Evolutionary conservation across 92 coral and sea anemone species (phyloP), one percentile per base, ranked within the genome.

Genomic region (Epizoanthus illoricatus): DNA sequence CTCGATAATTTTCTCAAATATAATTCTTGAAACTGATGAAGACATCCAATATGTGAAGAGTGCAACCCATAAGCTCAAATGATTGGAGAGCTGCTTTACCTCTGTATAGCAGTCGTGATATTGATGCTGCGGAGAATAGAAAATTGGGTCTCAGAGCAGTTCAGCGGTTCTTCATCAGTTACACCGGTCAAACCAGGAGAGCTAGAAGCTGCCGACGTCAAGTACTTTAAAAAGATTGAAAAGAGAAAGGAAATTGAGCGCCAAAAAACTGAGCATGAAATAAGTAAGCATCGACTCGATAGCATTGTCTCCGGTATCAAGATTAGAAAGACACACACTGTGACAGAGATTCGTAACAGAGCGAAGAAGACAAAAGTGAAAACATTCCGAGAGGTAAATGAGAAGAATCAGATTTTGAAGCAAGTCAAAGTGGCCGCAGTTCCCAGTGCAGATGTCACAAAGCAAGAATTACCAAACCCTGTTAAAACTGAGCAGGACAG

Each of bases 391-490:
- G 60, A 56, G 39, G 69, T 7, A 41, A 58, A 17, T 78, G 20
- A 19, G 17, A 63, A 10, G 21, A 78, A 43, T 20, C 59, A 42
- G 49, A 19, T 63, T 20, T 17, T 41, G 20, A 78, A 62, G 65
- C 24, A 17, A 16, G 11, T 11, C 23, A 28, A 62, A 21, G 47
- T n/a, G 18, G 42, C 69, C 6, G n/a, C 65, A 5, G 7, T 16
- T 40, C 24, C 62, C 5, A 40, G 59, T 45, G 15, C 7, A 4
- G 82, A 78, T 64, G 40, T 78, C 24, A 28, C 82, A 8, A 63
- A 78, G 11, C 82, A 78, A 78, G 71, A 78, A 15, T 13, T 78
- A 20, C 82, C 82, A 15, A 78, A 78, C 61, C 82, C 82, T 19
- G 82, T 52, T 21, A 78, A 41, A 78, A 4, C 61, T 12, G 82